phyloP scores from a whole-genome alignment of 2,888 invertebrate species.

The Cephus pygmeus region DNA sequence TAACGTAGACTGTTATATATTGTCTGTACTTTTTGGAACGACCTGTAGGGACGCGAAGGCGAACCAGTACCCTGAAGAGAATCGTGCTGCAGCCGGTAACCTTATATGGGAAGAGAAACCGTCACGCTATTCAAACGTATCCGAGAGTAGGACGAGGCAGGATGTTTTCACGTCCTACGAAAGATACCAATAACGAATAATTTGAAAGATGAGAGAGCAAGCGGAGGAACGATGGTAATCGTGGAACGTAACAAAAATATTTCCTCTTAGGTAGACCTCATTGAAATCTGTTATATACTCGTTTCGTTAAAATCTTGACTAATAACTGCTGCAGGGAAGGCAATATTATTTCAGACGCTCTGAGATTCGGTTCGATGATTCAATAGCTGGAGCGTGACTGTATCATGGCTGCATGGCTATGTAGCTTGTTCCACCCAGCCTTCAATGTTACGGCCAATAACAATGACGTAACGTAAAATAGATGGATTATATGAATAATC shows the following conservation, averaged over 20 bases:
- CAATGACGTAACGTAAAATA: neutral
- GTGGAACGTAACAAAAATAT: neutral
- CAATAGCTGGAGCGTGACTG: conserved; percentile 15
- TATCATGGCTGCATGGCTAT: neutral
- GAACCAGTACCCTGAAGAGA: neutral
- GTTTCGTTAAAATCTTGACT: neutral
- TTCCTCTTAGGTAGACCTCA: neutral
- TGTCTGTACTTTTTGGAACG: too few species aligned
- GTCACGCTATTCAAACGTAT: conserved; percentile 19
- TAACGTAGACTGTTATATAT: too few species aligned
- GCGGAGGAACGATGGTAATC: neutral
- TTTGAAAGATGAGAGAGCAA: neutral
- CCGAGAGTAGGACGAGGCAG: conserved; percentile 21
- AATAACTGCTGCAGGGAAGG: neutral
- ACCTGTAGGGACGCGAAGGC: too few species aligned
- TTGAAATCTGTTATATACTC: neutral
- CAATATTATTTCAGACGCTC: neutral
- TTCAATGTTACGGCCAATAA: neutral
- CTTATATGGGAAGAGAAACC: conserved; percentile 30
- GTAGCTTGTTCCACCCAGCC: neutral
- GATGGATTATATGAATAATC: neutral
- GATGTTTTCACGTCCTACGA: neutral
- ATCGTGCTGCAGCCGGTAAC: conserved; percentile 14
- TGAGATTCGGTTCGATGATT: conserved; percentile 8
- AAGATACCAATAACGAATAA: neutral